Evolutionary conservation across 2,888 invertebrate species (phyloP).

Genomic region (Pollenia angustigena): DNA sequence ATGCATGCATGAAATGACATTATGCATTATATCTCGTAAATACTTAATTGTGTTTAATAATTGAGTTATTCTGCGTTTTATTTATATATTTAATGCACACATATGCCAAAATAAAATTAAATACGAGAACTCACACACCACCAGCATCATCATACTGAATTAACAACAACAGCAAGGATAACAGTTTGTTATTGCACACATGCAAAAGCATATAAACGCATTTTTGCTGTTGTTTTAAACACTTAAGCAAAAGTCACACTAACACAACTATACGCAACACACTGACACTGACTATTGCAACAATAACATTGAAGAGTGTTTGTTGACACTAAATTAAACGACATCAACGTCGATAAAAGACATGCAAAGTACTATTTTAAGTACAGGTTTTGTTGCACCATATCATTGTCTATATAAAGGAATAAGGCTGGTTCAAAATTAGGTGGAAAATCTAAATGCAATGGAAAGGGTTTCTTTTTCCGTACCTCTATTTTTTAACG

Average conservation of each 20-base stretch:
- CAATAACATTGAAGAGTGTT: conserved; percentile 6
- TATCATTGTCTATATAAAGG: neutral
- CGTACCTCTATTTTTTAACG: no score
- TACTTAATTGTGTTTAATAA: conserved; percentile 82
- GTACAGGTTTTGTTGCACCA: conserved; percentile 10
- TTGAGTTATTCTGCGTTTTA: conserved; percentile 78
- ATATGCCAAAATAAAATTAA: conserved; percentile 60
- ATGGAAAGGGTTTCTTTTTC: no score
- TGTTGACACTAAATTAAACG: conserved; percentile 54
- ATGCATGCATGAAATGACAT: conserved; percentile 69
- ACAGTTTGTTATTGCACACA: conserved; percentile 37
- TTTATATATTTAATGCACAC: conserved; percentile 66
- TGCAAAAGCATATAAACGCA: neutral
- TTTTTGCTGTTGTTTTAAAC: neutral
- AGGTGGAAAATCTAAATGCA: neutral
- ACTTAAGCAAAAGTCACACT: conserved; percentile 18
- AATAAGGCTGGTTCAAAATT: neutral
- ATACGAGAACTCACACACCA: conserved; percentile 10
- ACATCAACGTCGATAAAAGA: conserved; percentile 43
- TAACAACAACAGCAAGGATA: conserved; percentile 21
- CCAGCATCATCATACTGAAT: neutral
- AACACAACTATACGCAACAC: neutral
- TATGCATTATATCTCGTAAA: conserved; percentile 76
- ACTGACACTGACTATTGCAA: neutral
- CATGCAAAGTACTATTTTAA: conserved; percentile 45